Conservation (phyloP, 2,888 invertebrate genomes). For the Gastrophysa polygoni region DNA sequence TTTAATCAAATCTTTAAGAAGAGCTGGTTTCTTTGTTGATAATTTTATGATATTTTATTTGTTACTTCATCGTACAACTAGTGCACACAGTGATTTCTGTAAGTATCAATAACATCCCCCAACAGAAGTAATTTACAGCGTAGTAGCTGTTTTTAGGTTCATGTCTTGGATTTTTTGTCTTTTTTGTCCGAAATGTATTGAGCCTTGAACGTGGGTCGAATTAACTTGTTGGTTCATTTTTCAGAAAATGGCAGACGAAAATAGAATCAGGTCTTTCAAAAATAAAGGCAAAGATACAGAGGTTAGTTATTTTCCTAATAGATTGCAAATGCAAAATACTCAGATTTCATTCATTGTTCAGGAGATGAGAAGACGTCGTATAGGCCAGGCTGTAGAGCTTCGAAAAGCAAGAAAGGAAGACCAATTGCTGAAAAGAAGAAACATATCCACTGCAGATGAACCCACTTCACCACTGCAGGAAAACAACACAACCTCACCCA, state of each 20-base stretch:
- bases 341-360: conserved; percentile 49
- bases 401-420: conserved; percentile 94
- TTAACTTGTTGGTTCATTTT: not conserved
- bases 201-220: not conserved
- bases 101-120: too few relatives aligned
- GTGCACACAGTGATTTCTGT: too few relatives aligned
- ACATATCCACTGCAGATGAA: conserved; percentile 69
- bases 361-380: conserved; percentile 89
- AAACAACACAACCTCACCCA: conserved; percentile 55
- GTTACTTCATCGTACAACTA: too few relatives aligned
- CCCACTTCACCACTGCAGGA: conserved; percentile 62
- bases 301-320: conserved; percentile 60
- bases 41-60: conserved; percentile 1
- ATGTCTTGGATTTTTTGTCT: conserved; percentile 17
- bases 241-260: conserved; percentile 66
- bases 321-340: conserved; percentile 1
- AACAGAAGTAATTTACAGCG: too few relatives aligned
- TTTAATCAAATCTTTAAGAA: not conserved
- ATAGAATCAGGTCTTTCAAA: conserved; percentile 76
- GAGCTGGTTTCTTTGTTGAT: not conserved
- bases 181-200: not conserved
- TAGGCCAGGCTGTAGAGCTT: conserved; percentile 87
- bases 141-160: not conserved
- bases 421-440: conserved; percentile 88
- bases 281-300: conserved; percentile 76